Evolutionary conservation across 2,888 invertebrate species (phyloP).

Genomic region (Carcina quercana): DNA sequence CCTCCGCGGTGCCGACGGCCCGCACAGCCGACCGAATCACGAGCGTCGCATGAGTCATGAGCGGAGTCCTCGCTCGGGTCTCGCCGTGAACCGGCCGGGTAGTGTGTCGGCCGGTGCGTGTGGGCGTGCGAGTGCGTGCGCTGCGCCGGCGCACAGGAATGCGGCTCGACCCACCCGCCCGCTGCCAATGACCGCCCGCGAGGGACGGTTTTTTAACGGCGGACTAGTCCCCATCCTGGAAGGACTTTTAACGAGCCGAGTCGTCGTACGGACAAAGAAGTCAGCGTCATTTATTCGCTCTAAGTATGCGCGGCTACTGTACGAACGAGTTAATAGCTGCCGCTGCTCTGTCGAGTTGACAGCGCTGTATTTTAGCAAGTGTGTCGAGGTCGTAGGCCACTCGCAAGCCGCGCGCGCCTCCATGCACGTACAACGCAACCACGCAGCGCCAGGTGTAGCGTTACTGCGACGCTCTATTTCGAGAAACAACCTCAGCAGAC

Average conservation of each 20-base stretch:
- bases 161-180: slow-evolving; percentile 68
- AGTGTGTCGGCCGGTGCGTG: slow-evolving; percentile 35
- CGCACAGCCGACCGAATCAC: slow-evolving; percentile 25
- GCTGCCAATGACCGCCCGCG: slow-evolving; percentile 70
- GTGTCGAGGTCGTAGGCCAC: slow-evolving; percentile 38
- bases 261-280: slow-evolving; percentile 40
- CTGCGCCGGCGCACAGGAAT: slow-evolving; percentile 62
- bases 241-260: slow-evolving; percentile 44
- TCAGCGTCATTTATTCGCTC: slow-evolving; percentile 4
- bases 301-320: neutral
- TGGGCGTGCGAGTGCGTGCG: slow-evolving; percentile 51
- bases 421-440: too few species aligned
- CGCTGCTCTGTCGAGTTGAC: neutral
- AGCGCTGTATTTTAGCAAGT: slow-evolving; percentile 12
- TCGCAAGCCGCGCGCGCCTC: slow-evolving; percentile 23
- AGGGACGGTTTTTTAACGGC: slow-evolving; percentile 65
- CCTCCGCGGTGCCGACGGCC: slow-evolving; percentile 22
- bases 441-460: slow-evolving; percentile 18
- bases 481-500: slow-evolving; percentile 13
- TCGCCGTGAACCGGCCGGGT: slow-evolving; percentile 21
- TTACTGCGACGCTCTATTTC: slow-evolving; percentile 23
- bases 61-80: slow-evolving; percentile 10
- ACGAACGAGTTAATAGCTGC: neutral
- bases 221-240: slow-evolving; percentile 52
- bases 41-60: slow-evolving; percentile 17